phyloP scores from a whole-genome alignment of 1,140 invertebrate species.

The Antheraea mylitta region DNA sequence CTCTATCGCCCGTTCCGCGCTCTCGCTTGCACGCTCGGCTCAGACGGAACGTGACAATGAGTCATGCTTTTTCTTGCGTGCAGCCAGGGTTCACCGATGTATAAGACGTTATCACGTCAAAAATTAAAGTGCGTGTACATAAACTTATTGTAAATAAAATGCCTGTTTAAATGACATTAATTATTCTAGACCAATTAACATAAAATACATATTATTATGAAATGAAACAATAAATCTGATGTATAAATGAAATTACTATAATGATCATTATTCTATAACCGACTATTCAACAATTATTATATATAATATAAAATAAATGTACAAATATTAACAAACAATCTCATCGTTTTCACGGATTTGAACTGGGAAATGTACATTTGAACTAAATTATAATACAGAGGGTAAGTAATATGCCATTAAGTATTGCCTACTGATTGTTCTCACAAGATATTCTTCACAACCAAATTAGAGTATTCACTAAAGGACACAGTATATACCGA shows the following conservation, averaged over 20 bases:
- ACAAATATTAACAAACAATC: constrained; percentile 3
- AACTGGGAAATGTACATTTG: neutral
- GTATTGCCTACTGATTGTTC: neutral
- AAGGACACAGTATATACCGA: no score
- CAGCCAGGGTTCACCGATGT: no score
- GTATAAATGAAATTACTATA: neutral
- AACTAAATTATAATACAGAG: neutral
- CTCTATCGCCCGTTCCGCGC: no score
- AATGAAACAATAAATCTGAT: neutral
- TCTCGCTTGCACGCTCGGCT: no score
- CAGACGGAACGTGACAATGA: no score
- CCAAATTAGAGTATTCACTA: neutral
- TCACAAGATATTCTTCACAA: neutral
- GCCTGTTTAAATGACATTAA: no score
- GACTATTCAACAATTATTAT: neutral
- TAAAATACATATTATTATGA: neutral
- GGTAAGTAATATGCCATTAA: neutral
- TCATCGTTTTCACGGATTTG: neutral
- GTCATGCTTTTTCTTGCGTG: no score
- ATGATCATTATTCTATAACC: neutral
- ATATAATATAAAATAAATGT: constrained; percentile 6
- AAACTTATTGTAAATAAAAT: no score
- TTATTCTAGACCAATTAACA: no score
- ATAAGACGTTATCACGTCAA: no score
- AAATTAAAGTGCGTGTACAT: no score